Conservation (phyloP, 1,140 invertebrate species). For the Trypoxylus dichotomus region DNA sequence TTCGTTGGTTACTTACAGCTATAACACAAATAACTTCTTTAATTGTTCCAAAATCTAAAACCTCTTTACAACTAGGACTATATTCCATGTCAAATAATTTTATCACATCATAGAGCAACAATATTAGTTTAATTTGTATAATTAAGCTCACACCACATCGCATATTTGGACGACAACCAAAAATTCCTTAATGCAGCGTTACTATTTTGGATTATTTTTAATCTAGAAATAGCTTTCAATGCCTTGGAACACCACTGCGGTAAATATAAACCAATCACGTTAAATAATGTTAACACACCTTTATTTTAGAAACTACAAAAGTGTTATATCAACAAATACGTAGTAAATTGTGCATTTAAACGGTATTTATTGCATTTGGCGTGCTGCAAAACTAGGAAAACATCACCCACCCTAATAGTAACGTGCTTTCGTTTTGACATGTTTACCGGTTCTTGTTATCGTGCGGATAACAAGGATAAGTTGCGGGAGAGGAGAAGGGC, state of each 20-base stretch:
- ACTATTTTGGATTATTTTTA: not conserved
- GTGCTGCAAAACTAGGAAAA: too few relatives aligned
- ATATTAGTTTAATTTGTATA: not conserved
- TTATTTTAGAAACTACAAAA: not conserved
- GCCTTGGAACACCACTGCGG: not conserved
- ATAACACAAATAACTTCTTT: too few relatives aligned
- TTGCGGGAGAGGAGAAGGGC: too few relatives aligned
- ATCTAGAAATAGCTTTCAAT: not conserved
- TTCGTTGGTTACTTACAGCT: too few relatives aligned
- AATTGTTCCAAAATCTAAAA: too few relatives aligned
- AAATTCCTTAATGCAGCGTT: not conserved
- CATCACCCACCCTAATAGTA: too few relatives aligned
- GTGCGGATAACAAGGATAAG: too few relatives aligned
- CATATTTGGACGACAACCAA: not conserved
- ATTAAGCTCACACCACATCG: not conserved
- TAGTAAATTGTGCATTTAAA: not conserved
- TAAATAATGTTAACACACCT: too few relatives aligned
- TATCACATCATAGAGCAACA: not conserved
- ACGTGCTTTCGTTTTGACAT: too few relatives aligned
- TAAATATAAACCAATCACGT: not conserved
- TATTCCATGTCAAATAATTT: not conserved
- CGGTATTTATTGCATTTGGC: too few relatives aligned
- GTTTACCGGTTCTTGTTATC: too few relatives aligned
- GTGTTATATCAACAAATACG: not conserved
- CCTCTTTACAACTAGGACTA: too few relatives aligned